Base-by-base conservation (phyloP, 2,888 invertebrate genomes). In the Microplitis manilae region DNA sequence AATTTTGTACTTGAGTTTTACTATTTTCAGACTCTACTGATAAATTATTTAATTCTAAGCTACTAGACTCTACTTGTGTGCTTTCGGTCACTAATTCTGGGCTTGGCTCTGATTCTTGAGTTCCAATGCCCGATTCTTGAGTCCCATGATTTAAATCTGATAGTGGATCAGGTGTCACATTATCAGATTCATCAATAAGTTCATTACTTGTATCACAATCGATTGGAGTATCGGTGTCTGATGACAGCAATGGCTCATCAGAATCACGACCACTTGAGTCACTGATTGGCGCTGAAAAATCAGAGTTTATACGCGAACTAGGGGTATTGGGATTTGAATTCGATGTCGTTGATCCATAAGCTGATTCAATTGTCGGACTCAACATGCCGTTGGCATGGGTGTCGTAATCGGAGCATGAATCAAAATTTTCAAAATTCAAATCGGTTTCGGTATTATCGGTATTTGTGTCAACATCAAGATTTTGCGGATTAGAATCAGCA, bases 311-410 rank as follows among this genome's bases (percentile, higher is more conserved):
- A 6, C 68, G 68, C 7, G 74, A 68, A 62, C 61, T 68, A 7
- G 74, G 68, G n/a, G 74, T 75, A 30, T 38, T 30, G n/a, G 62
- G 40, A n/a, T 77, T 15, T 39, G 74, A 74, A 17, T 64, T 75
- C 17, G 70, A 64, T 65, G 61, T 64, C 74, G 68, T 75, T 59
- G 75, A 64, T 59, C 50, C 71, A 65, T 76, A 76, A 13, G 62
- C 75, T 2, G 70, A 76, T 59, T 76, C 75, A 15, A 30, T 40
- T 1, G 64, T 65, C 6, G 62, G 75, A 68, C 68, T 75, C 5
- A 75, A 75, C 15, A 75, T 67, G 4, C 39, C 61, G 39, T 15
- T 39, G 13, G 68, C 68, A n/a, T 38, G 65, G 8, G 69, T 69
- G 2, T 69, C 75, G n/a, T 75, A 60, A 6, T 69, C 69, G 30